Conservation (phyloP, 2,888 invertebrate species). For the Carcina quercana region DNA sequence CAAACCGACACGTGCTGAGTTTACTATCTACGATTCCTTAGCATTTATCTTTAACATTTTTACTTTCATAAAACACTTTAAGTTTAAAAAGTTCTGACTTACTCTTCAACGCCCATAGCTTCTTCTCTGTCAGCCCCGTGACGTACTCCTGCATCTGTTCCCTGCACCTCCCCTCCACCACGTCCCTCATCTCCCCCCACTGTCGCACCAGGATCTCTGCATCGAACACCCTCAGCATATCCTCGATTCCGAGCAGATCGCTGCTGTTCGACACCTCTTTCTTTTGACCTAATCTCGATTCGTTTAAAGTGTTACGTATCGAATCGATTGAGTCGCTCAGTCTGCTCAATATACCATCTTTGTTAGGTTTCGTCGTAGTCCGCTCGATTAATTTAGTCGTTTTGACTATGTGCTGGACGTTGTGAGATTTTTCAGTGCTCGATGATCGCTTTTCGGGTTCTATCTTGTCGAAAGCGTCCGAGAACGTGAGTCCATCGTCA, state of each 20-base stretch:
- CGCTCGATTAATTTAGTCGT: slow-evolving; percentile 40
- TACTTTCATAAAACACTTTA: neutral
- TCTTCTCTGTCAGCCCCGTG: slow-evolving; percentile 69
- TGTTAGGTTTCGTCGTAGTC: slow-evolving; percentile 40
- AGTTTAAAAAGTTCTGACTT: slow-evolving; percentile 50
- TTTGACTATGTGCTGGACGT: slow-evolving; percentile 64
- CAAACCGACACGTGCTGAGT: too few relatives aligned
- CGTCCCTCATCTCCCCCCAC: slow-evolving; percentile 66
- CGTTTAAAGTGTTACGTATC: slow-evolving; percentile 49
- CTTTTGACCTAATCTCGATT: slow-evolving; percentile 39
- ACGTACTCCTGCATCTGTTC: slow-evolving; percentile 76
- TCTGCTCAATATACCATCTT: slow-evolving; percentile 38
- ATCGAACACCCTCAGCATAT: slow-evolving; percentile 72
- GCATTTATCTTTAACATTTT: neutral
- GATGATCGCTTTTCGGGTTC: slow-evolving; percentile 35
- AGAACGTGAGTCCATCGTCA: slow-evolving; percentile 58
- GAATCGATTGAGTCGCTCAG: slow-evolving; percentile 52
- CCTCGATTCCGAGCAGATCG: slow-evolving; percentile 54
- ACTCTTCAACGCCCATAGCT: slow-evolving; percentile 83
- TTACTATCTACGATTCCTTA: too few relatives aligned
- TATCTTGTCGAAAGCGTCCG: slow-evolving; percentile 41
- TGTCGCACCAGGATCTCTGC: slow-evolving; percentile 70
- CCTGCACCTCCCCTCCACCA: slow-evolving; percentile 66
- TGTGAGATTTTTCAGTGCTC: slow-evolving; percentile 58
- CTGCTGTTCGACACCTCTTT: slow-evolving; percentile 25